Base-by-base conservation (phyloP, 2,113 vertebrate species). In the Agapornis roseicollis region DNA sequence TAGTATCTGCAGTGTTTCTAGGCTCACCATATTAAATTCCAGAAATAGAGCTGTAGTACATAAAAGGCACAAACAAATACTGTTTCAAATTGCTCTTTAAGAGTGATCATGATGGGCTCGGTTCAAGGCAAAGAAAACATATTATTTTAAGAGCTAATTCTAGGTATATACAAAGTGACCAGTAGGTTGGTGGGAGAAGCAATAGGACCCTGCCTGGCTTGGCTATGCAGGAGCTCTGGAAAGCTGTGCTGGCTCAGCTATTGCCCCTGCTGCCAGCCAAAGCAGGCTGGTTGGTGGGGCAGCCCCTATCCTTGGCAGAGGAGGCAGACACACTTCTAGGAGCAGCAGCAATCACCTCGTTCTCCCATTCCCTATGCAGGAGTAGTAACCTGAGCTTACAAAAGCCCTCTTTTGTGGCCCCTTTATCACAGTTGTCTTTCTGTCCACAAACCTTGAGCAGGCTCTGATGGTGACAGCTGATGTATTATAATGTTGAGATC, bases 101-200 rank as follows among this genome's bases (percentile, higher is more conserved):
- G 39, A 46, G 37, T 9, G 13, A 24, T 9, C 7, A 0, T 7
- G 17, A 27, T 15, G 39, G 46, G 42, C 33, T 74, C 13, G 8
- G 29, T 31, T 81, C 11, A 42, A 77, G 42, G 28, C 47, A 63
- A 71, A 8, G 29, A 33, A 46, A 10, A 46, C 58, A 12, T 15
- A n/a, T 12, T 17, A 33, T 55, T 79, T 60, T 76, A 76, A 55
- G 24, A 24, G 37, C 31, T 53, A 33, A 61, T 37, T 53, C 28
- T 37, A 4, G 3, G 11, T 73, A 5, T 31, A 1, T 2, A 11
- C 0, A 1, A 42, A 63, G 56, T 0, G 0, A 17, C 52, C n/a
- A 33, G 33, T 10, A 49, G 22, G 49, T 17, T 44, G 1, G 33
- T 80, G 70, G 33, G 53, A 58, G 50, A 33, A 63, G 35, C 25